Percentiles rank a stretch among this genome's conserved stretches.
phyloP scores from a whole-genome alignment of 2,888 invertebrate species.

The Himalopsyche kuldschensis region DNA sequence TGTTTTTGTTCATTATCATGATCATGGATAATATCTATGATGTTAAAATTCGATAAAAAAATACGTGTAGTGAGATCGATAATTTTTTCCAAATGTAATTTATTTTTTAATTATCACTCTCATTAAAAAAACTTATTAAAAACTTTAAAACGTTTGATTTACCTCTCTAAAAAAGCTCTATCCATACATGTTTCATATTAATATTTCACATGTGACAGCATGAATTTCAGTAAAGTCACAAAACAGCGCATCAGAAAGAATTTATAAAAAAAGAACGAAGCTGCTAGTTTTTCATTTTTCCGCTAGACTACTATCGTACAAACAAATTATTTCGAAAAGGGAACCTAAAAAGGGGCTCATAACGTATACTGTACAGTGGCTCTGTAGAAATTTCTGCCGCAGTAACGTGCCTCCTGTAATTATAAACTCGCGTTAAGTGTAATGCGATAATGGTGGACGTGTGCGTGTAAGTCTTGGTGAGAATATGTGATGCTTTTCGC shows the following conservation, averaged over 20 bases:
- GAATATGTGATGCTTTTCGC: background rate
- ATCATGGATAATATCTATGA: too few relatives aligned
- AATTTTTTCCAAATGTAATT: too few relatives aligned
- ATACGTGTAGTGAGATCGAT: too few relatives aligned
- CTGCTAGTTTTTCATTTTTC: background rate
- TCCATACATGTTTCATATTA: background rate
- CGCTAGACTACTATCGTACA: background rate
- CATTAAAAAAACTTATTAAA: too few relatives aligned
- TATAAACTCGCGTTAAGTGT: slow-evolving; percentile 3
- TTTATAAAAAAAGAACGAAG: background rate
- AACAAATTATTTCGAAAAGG: background rate
- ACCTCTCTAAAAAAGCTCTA: too few relatives aligned
- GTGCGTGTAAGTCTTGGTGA: background rate
- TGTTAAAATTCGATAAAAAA: too few relatives aligned
- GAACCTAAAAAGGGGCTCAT: background rate
- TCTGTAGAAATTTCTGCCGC: background rate
- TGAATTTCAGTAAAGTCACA: background rate
- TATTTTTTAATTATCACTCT: too few relatives aligned
- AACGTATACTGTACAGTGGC: background rate
- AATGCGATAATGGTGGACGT: background rate
- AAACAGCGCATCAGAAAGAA: background rate
- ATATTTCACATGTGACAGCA: background rate
- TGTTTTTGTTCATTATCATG: too few relatives aligned
- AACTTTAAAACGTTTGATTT: too few relatives aligned
- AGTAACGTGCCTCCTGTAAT: background rate